A percentile compares a stretch with the other conserved stretches of the same genome.
Evolutionary conservation across 2,888 invertebrate species (phyloP).

Genomic region (Meandrusa payeni): DNA sequence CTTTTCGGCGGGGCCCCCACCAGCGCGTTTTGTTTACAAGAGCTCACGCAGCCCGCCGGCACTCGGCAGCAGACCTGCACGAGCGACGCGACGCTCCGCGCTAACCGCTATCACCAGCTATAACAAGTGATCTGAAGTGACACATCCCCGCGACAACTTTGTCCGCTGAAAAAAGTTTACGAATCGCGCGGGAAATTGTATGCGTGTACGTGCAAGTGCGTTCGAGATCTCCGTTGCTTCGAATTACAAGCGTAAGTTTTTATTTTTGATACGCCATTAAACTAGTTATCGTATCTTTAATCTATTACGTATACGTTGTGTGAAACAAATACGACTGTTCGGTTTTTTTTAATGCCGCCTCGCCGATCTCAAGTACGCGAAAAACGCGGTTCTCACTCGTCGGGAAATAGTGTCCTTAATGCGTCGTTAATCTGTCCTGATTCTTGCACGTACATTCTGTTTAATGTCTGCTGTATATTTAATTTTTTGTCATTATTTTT

Average conservation of each 20-base stretch:
- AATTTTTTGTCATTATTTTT: conserved; percentile 21
- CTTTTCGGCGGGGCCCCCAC: conserved; percentile 78
- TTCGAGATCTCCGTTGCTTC: conserved; percentile 35
- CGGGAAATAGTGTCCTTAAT: conserved; percentile 10
- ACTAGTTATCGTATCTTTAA: conserved; percentile 27
- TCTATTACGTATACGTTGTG: conserved; percentile 30
- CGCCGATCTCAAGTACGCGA: background rate
- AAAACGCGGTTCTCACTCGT: background rate
- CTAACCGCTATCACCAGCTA: conserved; percentile 14
- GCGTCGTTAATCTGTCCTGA: conserved; percentile 17
- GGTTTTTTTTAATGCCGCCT: conserved; percentile 35
- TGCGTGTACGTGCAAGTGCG: conserved; percentile 53
- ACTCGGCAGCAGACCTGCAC: conserved; percentile 68
- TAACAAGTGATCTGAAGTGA: conserved; percentile 14
- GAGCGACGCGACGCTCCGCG: conserved; percentile 61
- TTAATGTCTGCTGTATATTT: conserved; percentile 25
- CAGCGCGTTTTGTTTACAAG: conserved; percentile 75
- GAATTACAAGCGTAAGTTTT: conserved; percentile 49
- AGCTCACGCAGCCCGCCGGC: conserved; percentile 66
- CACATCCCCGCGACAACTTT: background rate
- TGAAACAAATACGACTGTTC: conserved; percentile 33
- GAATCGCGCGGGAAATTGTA: conserved; percentile 25
- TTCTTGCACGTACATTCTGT: background rate
- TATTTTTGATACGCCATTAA: conserved; percentile 18
- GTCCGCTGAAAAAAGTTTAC: conserved; percentile 1